Evolutionary conservation across 2,888 invertebrate species (phyloP), one percentile per base, ranked within the genome.

Genomic region (Sminthurinus aureus): DNA sequence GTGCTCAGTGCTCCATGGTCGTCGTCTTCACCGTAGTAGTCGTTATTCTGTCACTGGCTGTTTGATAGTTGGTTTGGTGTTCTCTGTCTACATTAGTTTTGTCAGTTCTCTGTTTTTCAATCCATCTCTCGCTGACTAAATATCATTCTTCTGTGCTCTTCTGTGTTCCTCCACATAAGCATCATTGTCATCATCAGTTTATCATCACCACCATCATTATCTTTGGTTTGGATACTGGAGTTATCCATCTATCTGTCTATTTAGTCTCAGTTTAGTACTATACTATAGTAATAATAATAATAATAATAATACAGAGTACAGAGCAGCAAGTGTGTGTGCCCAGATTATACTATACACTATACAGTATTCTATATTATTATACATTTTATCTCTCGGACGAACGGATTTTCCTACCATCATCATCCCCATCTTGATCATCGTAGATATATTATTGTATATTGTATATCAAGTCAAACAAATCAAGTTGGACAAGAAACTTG

Each of bases 11-110:
- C 69, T 69, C n/a, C 24, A 69, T 69, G 20, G 67, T 82, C 51
- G 75, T 76, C 67, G 76, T 82, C n/a, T n/a, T n/a, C 77, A 3
- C 67, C 67, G 38, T 38, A 38, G 38, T 38, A 38, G 38, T 58
- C 58, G 51, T 83, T 81, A 75, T 83, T 81, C 83, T 80, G 83
- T 83, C 83, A 79, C 80, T 83, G 83, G 80, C 76, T 69, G 77
- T 71, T 73, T 76, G 58, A 24, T 69, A 69, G 69, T 69, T 11
- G 66, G 69, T n/a, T 38, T 38, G 38, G 38, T 38, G 1, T 51
- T 58, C 52, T 38, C 38, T 38, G 38, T 38, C 38, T 38, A 38
- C 38, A 38, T 18, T 80, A 58, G 38, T 81, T 69, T 80, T 76
- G 81, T 81, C 81, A 81, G 81, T 81, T 81, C 81, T 81, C 81